These are phyloP conservation scores for Axinella damicornis DNA, from an alignment of 37 sponge, comb jelly and placozoan species.

Conservation along the genomic window DNA sequence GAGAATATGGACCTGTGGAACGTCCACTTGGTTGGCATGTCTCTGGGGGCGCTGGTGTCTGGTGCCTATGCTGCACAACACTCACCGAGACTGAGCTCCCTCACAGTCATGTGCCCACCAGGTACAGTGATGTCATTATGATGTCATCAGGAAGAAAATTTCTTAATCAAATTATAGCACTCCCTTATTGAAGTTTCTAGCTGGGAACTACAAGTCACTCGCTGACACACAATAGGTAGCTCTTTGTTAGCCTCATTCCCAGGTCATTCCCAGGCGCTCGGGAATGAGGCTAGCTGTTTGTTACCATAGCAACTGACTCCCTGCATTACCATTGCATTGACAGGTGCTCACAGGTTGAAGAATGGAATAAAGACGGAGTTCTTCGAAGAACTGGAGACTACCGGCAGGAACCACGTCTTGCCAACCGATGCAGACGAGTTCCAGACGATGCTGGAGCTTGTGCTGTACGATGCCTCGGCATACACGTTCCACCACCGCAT, in stretches of 20 bases:
- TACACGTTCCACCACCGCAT: slow-evolving; percentile 53
- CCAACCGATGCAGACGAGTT: slow-evolving; percentile 62
- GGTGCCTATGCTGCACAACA: slow-evolving; percentile 31
- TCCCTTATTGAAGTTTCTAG: too few species aligned
- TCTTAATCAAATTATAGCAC: background rate
- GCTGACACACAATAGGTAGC: too few species aligned
- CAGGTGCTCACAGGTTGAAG: slow-evolving; percentile 46
- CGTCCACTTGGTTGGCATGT: slow-evolving; percentile 70
- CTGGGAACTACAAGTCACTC: too few species aligned
- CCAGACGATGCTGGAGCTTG: slow-evolving; percentile 68
- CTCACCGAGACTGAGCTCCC: slow-evolving; percentile 18
- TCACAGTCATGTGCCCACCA: slow-evolving; percentile 76
- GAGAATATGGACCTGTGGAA: slow-evolving; percentile 39
- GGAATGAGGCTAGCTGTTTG: too few species aligned
- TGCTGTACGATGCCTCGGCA: slow-evolving; percentile 36
- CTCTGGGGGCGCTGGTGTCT: slow-evolving; percentile 63
- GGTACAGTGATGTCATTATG: slow-evolving; percentile 30
- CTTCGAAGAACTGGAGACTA: slow-evolving; percentile 46
- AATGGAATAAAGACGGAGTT: slow-evolving; percentile 40
- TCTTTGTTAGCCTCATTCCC: too few species aligned
- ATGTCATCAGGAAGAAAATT: background rate
- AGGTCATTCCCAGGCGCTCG: too few species aligned
- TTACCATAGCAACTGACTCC: too few species aligned
- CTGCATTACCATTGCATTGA: background rate
- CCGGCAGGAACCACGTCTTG: slow-evolving; percentile 43